Evolutionary conservation across 2,888 invertebrate genomes (phyloP), one percentile per base, ranked within the genome.

Genomic region (Leptinotarsa tumamoca): DNA sequence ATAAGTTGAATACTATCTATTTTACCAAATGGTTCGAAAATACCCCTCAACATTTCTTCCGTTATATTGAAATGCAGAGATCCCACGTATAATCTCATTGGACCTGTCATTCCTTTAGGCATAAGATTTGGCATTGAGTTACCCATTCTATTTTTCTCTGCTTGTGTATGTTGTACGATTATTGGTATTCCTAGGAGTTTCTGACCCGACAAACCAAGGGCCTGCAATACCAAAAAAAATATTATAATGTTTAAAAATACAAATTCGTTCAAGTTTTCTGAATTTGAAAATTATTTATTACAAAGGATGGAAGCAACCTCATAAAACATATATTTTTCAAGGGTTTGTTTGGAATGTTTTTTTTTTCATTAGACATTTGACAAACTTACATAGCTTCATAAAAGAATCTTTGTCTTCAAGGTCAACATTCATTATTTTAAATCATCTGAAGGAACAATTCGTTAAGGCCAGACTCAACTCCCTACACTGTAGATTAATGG

Each of bases 21-120:
- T 90, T 97, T 97, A 61, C 99, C 99, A 89, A 99, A 99, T 0
- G 98, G 98, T 88, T 99, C 99, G 90, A 99, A 99, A 82, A 99
- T 99, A 43, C 98, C 98, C 74, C 95, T 90, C 74, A 99, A 90
- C 99, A 99, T 99, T 80, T 99, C 99, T 90, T 99, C 99, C 10
- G 97, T 98, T 81, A 99, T 99, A 88, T 99, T 98, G 87, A 98
- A 98, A 89, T 99, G 99, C 73, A 99, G 90, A 21, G 98, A 98
- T 50, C 99, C 99, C 73, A 99, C 98, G 89, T 99, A 99, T 13
- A 99, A 90, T 84, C 98, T 93, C 93, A 99, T 98, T 1, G 99
- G 99, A 21, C 99, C 98, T 68, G 94, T 94, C 88, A 95, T 95
- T 73, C 95, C 94, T 88, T 96, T 95, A 75, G 96, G 96, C 89